phyloP scores from a whole-genome alignment of 37 sponge, comb jelly and placozoan genomes.

The Bolinopsis microptera region DNA sequence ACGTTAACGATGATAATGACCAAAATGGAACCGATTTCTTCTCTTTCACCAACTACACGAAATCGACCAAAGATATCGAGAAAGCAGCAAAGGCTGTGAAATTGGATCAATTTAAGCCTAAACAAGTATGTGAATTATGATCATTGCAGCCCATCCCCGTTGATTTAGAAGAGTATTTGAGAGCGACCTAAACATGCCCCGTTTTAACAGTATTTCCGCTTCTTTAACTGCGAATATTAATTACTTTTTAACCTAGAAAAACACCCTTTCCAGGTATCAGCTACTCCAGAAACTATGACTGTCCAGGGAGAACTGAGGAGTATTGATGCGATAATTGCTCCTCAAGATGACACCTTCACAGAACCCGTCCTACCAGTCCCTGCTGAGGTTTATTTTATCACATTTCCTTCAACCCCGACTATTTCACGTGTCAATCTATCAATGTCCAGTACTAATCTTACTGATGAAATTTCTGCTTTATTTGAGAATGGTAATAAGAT shows the following conservation, averaged over 20 bases:
- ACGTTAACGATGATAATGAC: background rate
- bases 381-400: too few species aligned
- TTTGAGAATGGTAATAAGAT: too few species aligned
- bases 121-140: conserved; percentile 48
- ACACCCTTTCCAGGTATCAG: conserved; percentile 25
- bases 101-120: conserved; percentile 25
- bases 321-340: conserved; percentile 13
- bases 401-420: too few species aligned
- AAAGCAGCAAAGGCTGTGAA: conserved; percentile 36
- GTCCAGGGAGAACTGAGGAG: conserved; percentile 4
- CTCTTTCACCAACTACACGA: background rate
- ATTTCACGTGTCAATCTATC: too few species aligned
- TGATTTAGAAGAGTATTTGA: too few species aligned
- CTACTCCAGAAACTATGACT: background rate
- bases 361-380: background rate
- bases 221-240: too few species aligned
- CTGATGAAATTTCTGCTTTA: too few species aligned
- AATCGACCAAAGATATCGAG: background rate
- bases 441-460: too few species aligned
- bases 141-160: too few species aligned
- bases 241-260: too few species aligned
- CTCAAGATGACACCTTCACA: background rate
- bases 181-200: too few species aligned
- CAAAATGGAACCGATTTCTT: conserved; percentile 26
- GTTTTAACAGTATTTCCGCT: too few species aligned